Base-by-base conservation (phyloP, 1,140 invertebrate species). In the Caenorhabditis remanei region DNA sequence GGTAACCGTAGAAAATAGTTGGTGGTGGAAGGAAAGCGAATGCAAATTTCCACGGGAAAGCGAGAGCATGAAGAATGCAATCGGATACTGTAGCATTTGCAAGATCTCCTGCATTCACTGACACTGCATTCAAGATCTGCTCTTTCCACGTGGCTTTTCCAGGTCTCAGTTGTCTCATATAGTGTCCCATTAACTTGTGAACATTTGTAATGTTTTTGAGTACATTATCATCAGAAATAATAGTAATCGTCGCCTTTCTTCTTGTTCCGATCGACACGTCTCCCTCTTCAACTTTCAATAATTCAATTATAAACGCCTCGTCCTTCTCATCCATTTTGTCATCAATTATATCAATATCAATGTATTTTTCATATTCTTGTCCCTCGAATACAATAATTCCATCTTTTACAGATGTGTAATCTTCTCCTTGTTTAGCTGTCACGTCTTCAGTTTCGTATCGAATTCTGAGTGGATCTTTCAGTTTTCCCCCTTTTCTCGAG, bases 271-370 rank as follows among this genome's bases (percentile, higher is more conserved):
- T 50, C 9, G 46, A 21, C 16, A 85, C 63, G 8, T 75, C 83
- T 87, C 61, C 46, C 8, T 58, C 75, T 24, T 46, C 40, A 19
- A 53, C 21, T 63, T 67, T 75, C 67, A 65, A 16, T 6, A 99
- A 93, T 93, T 97, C 95, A 1, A 99, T 95, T 92, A 96, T 97
- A 93, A 99, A 98, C 11, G 96, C 94, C 11, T 97, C 96, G 92
- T 97, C 96, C 93, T 99, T 99, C 93, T 99, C 97, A 92, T 99
- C 99, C 92, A 96, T 97, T 93, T 99, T 97, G 92, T 98, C 96
- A 94, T 99, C 97, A 85, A 97, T 95, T 88, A 99, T 97, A 86
- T 95, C 95, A 83, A 99, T 94, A 46, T 94, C 94, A 90, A 99
- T 90, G 71, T 92, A 87, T 46, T 87, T 84, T 50, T 87, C 86